Evolutionary conservation across 2,888 invertebrate genomes (phyloP), one percentile per base, ranked within the genome.

Genomic region (Galerucella pusilla): DNA sequence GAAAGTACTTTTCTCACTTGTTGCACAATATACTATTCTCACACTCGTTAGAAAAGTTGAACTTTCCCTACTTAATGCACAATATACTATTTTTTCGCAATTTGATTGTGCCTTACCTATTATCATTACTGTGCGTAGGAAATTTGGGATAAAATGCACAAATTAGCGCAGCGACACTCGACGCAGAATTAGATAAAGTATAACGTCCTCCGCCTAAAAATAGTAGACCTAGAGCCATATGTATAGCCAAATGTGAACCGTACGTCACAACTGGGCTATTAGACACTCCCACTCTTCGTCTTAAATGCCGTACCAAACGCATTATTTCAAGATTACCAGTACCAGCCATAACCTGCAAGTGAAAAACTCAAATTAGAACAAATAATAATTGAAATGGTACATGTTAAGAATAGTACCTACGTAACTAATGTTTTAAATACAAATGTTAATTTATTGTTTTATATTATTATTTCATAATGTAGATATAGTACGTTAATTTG

Each of bases 121-220:
- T 99, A 84, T 99, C 99, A 85, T 96, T 96, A 83, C 97, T 97
- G 85, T 97, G 97, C 1, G 95, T 96, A 20, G 98, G 98, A 88
- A 97, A 98, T 86, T 98, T 97, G 0, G 99, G 99, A 88, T 97
- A 99, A 86, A 98, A 94, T 0, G 99, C 95, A 82, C 96, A 96
- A 60, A 99, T 89, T 76, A 99, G 88, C 0, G 97, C 96, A 0
- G 97, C 98, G 10, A 99, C 92, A 0, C 97, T 93, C 52, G 93
- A 91, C 2, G 96, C 94, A 2, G 94, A 92, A 69, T 96, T 94
- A 14, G 94, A 92, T 45, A 97, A 89, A 0, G 96, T 95, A 79
- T 93, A 96, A 79, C 96, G 92, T 1, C 99, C 98, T 28, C 97
- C 97, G 9, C 98, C 98, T 67, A 99, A 89, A 88, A 98, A 98